phyloP scores from a whole-genome alignment of 2,888 invertebrate genomes.

The Epirrhoe alternata region DNA sequence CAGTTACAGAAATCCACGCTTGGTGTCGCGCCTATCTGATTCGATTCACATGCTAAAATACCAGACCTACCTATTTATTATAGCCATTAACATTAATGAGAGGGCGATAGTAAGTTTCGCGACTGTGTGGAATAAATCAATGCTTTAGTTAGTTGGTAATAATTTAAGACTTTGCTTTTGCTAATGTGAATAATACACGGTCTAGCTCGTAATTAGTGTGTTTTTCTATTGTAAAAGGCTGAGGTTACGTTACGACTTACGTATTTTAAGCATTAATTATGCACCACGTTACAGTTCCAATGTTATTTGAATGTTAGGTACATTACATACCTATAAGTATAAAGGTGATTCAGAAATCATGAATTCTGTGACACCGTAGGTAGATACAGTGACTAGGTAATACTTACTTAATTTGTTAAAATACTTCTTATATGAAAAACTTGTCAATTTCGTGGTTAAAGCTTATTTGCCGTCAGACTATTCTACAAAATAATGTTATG shows the following conservation, averaged over 20 bases:
- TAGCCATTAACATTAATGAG: slow-evolving; percentile 33
- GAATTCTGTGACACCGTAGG: neutral
- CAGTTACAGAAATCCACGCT: slow-evolving; percentile 41
- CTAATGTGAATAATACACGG: slow-evolving; percentile 28
- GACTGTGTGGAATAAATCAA: slow-evolving; percentile 32
- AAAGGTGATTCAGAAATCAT: neutral
- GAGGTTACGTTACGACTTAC: slow-evolving; percentile 14
- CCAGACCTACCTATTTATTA: slow-evolving; percentile 31
- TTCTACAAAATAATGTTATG: too few relatives aligned
- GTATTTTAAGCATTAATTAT: slow-evolving; percentile 11
- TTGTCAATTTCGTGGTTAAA: neutral
- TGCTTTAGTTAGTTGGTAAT: slow-evolving; percentile 27
- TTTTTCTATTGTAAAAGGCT: slow-evolving; percentile 19
- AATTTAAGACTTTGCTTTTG: slow-evolving; percentile 24
- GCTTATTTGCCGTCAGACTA: neutral
- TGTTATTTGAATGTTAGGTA: neutral
- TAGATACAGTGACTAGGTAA: neutral
- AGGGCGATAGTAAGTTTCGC: slow-evolving; percentile 33
- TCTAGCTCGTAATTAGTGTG: slow-evolving; percentile 21
- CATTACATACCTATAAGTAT: too few relatives aligned
- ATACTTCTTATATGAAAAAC: neutral
- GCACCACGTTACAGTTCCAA: neutral
- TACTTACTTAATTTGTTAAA: neutral
- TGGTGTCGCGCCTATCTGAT: slow-evolving; percentile 37
- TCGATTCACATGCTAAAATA: slow-evolving; percentile 32